A percentile compares a stretch with the other conserved stretches of the same genome.
These are phyloP conservation scores for Cryptoprocta ferox DNA, from an alignment of 2,797 vertebrate genomes.

Conservation along the genomic window DNA sequence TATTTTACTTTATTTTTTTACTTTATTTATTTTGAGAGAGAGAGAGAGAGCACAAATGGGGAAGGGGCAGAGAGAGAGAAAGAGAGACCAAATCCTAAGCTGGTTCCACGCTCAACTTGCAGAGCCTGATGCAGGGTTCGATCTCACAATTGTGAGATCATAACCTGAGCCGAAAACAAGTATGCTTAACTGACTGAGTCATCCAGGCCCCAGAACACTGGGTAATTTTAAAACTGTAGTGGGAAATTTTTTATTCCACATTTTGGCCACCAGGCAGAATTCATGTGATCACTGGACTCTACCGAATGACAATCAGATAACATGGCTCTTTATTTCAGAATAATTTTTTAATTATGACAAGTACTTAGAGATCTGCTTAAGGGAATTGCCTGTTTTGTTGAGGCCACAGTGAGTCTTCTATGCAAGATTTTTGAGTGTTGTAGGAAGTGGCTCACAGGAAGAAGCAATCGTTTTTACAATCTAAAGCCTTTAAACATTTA, in stretches of 20 bases:
- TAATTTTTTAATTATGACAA: constrained; percentile 8
- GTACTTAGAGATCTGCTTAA: neutral
- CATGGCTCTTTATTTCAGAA: neutral
- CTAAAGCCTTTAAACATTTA: constrained; percentile 30
- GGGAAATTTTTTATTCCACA: neutral
- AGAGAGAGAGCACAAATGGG: no score
- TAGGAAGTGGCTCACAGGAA: neutral
- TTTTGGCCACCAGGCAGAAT: neutral
- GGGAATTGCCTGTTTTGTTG: neutral
- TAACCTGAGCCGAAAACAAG: no score
- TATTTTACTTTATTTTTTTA: no score
- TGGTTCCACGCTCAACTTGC: no score
- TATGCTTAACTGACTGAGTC: no score
- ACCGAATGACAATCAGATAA: neutral
- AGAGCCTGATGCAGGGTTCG: no score
- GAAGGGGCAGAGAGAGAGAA: no score
- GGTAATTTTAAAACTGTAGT: neutral
- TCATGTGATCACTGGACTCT: neutral
- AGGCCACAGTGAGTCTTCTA: neutral
- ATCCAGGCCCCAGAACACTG: no score
- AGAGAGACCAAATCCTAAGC: no score
- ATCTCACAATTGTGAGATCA: no score
- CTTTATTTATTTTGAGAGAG: no score
- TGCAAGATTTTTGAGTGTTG: neutral
- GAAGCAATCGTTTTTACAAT: constrained; percentile 20